Evolutionary conservation across 2,797 vertebrate genomes (phyloP).

Genomic region (Potorous gilbertii): DNA sequence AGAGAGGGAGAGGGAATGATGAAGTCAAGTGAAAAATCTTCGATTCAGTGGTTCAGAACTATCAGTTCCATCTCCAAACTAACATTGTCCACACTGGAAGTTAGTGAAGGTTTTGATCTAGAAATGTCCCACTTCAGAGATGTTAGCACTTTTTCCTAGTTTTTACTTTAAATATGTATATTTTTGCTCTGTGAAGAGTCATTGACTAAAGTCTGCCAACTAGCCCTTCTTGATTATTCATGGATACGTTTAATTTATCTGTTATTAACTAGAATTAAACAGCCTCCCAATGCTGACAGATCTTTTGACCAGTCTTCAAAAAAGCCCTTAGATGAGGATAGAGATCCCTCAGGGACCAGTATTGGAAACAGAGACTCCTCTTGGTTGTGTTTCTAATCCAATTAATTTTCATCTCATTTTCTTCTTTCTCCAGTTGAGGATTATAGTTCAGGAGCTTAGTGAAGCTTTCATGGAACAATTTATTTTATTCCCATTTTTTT

Average conservation of each 20-base stretch:
- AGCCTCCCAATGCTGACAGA: not conserved
- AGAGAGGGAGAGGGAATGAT: constrained; percentile 7
- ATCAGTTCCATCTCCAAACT: not conserved
- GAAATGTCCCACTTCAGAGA: not conserved
- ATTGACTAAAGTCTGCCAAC: not conserved
- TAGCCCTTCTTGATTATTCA: constrained; percentile 13
- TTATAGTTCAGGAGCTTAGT: not conserved
- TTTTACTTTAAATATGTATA: not conserved
- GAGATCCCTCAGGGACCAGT: not conserved
- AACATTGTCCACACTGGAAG: not conserved
- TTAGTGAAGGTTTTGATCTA: not conserved
- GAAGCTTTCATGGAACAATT: not conserved
- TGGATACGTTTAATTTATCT: not conserved
- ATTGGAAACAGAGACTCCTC: not conserved
- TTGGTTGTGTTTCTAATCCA: not conserved
- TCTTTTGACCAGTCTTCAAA: constrained; percentile 17
- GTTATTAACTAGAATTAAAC: not conserved
- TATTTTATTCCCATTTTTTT: not conserved
- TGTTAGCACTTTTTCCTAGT: not conserved
- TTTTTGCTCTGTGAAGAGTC: constrained; percentile 5
- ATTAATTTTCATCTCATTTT: not conserved
- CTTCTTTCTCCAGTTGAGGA: not conserved
- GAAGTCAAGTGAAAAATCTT: not conserved
- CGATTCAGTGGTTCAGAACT: not conserved
- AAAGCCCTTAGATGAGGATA: not conserved